These are phyloP conservation scores for Apostichopus japonicus DNA, from an alignment of 35 echinoderm and acorn worm genomes.

Conservation along the genomic window DNA sequence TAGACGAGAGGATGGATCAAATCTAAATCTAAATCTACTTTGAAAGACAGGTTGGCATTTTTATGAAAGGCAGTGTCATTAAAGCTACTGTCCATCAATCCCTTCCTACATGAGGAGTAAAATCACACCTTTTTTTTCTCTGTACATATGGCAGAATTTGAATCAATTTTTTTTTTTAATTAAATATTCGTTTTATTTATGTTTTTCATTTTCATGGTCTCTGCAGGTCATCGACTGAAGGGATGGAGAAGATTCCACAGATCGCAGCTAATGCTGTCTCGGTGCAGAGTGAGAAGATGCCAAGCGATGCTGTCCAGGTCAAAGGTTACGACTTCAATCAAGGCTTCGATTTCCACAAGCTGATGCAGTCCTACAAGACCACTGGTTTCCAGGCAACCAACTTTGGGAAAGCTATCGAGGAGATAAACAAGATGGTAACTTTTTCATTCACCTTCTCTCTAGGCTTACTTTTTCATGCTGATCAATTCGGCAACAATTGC, in stretches of 20 bases:
- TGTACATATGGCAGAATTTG: no score
- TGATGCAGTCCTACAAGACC: constrained; percentile 83
- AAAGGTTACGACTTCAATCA: constrained; percentile 99
- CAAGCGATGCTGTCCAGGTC: constrained; percentile 75
- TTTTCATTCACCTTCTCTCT: background rate
- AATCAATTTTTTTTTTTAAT: no score
- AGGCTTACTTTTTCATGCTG: no score
- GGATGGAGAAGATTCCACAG: constrained; percentile 41
- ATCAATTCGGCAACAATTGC: no score
- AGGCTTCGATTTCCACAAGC: constrained; percentile 87
- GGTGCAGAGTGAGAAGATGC: constrained; percentile 77
- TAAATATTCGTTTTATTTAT: background rate
- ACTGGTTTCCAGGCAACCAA: constrained; percentile 96
- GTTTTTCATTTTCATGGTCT: background rate
- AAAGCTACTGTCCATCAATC: no score
- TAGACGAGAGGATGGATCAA: no score
- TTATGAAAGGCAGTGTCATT: no score
- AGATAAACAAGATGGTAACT: constrained; percentile 98
- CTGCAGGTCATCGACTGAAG: constrained; percentile 16
- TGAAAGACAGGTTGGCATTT: no score
- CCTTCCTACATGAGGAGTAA: no score
- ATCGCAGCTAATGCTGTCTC: constrained; percentile 69
- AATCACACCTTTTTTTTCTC: no score
- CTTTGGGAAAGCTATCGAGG: constrained; percentile 85
- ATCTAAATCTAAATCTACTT: no score